Base-by-base conservation (phyloP, 2,797 vertebrate genomes). In the Geotrypetes seraphini region DNA sequence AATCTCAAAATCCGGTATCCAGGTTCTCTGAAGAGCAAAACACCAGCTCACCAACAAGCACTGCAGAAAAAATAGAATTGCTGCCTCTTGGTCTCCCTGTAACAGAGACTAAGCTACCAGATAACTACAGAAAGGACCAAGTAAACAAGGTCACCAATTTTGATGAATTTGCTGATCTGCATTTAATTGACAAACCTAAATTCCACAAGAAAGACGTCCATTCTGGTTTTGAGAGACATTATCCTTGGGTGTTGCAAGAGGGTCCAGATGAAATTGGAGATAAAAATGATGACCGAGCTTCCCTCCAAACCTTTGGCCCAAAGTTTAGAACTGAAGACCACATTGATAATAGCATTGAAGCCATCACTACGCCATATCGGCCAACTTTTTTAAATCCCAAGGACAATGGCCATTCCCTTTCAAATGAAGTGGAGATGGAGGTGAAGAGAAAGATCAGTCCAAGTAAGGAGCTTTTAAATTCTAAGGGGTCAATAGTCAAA, bases 151-250 rank as follows among this genome's bases (percentile, higher is more conserved):
- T n/a, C n/a, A n/a, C n/a, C n/a, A n/a, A n/a, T n/a, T n/a, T n/a
- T n/a, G n/a, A n/a, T n/a, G n/a, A n/a, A n/a, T n/a, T n/a, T n/a
- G n/a, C n/a, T n/a, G n/a, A n/a, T n/a, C n/a, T n/a, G n/a, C n/a
- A n/a, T n/a, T n/a, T n/a, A n/a, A n/a, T n/a, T n/a, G n/a, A n/a
- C n/a, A n/a, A n/a, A n/a, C 16, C 7, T 14, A 11, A 0, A 0
- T 2, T 27, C 3, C 45, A 39, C 0, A 35, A 19, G 25, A 31
- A 15, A 19, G 66, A 54, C 4, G 25, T 51, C 44, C 63, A 53
- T 3, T 13, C 55, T 0, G 68, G 69, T 1, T 18, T 73, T 22
- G 79, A 74, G 0, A 76, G 75, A 10, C 68, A 71, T 12, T 44
- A 73, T 49, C 72, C 79, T 49, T 70, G 75, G 18, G 49, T 62